These are phyloP conservation scores for Dione juno DNA, from an alignment of 2,888 invertebrate genomes.

Conservation along the genomic window DNA sequence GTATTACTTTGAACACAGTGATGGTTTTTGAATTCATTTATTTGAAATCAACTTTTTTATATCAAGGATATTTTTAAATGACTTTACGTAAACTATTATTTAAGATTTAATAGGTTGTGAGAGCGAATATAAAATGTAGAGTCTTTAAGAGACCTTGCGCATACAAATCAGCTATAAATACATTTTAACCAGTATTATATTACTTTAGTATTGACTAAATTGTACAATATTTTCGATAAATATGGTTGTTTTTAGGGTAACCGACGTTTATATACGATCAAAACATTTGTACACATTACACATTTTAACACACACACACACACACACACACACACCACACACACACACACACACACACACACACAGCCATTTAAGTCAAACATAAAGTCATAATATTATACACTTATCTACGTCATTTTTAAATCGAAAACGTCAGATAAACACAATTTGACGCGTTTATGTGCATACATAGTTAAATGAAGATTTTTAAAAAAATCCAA, in stretches of 20 bases:
- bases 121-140: not conserved
- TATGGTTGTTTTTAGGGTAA: too few species aligned
- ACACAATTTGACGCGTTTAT: not conserved
- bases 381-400: too few species aligned
- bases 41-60: not conserved
- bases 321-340: too few species aligned
- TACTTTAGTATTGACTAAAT: not conserved
- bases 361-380: too few species aligned
- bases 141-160: conserved; percentile 14
- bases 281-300: too few species aligned
- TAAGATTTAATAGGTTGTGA: not conserved
- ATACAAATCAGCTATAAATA: conserved; percentile 4
- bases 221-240: too few species aligned
- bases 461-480: not conserved
- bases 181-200: not conserved
- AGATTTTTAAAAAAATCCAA: not conserved
- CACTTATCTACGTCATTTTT: not conserved
- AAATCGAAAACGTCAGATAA: not conserved
- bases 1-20: not conserved
- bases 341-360: too few species aligned
- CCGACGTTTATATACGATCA: too few species aligned
- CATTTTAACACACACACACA: too few species aligned
- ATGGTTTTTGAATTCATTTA: not conserved
- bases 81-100: not conserved
- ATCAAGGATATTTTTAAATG: conserved; percentile 3